Evolutionary conservation across 1,140 invertebrate species (phyloP).

Genomic region (Neoseiulus cucumeris): DNA sequence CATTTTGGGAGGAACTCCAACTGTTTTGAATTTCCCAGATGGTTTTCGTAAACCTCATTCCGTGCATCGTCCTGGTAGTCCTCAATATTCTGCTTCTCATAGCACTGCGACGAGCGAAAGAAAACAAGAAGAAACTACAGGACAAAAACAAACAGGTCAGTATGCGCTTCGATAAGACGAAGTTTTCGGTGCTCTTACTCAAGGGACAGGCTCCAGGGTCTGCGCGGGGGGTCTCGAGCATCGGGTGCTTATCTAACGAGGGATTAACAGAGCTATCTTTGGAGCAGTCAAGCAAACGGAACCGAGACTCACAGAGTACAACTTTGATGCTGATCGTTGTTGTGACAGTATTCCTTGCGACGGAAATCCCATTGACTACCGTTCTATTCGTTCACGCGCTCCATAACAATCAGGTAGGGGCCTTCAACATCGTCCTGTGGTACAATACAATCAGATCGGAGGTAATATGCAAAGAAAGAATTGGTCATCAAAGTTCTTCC

Average conservation of each 20-base stretch:
- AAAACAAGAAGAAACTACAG: slow-evolving; percentile 12
- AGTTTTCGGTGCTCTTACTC: too few relatives aligned
- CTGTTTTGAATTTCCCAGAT: slow-evolving; percentile 58
- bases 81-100: slow-evolving; percentile 67
- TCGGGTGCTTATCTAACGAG: too few relatives aligned
- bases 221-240: neutral
- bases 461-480: too few relatives aligned
- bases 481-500: too few relatives aligned
- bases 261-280: too few relatives aligned
- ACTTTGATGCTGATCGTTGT: slow-evolving; percentile 88
- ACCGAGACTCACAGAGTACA: slow-evolving; percentile 67
- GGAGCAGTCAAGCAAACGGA: slow-evolving; percentile 27
- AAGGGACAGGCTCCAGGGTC: too few relatives aligned
- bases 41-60: slow-evolving; percentile 68
- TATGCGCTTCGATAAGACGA: too few relatives aligned
- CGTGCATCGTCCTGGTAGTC: slow-evolving; percentile 65
- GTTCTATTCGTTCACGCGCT: slow-evolving; percentile 66
- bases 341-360: slow-evolving; percentile 67
- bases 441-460: too few relatives aligned
- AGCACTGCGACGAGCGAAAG: slow-evolving; percentile 56
- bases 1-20: too few relatives aligned
- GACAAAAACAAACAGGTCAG: slow-evolving; percentile 14
- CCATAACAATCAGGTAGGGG: slow-evolving; percentile 27
- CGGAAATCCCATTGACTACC: slow-evolving; percentile 73
- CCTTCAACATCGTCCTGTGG: neutral